Conservation (phyloP, 2,888 invertebrate genomes). For the Orchestes rusci region DNA sequence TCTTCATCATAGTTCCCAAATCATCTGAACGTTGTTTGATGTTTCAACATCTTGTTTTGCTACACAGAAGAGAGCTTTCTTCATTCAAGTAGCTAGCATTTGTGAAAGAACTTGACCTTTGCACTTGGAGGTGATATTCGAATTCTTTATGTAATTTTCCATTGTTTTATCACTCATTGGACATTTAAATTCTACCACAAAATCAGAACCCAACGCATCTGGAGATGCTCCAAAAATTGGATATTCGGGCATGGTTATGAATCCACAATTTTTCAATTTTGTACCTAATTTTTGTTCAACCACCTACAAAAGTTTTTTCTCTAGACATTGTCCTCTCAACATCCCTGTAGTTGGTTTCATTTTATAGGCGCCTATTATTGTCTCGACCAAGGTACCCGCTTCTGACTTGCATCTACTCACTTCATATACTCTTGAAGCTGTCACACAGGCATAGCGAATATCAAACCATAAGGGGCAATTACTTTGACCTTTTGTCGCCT, state of each 20-base stretch:
- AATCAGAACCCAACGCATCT: conserved; percentile 21
- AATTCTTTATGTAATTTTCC: conserved; percentile 6
- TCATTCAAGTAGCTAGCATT: conserved; percentile 21
- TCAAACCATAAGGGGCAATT: conserved; percentile 15
- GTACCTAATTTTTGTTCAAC: neutral
- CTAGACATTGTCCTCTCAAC: no score
- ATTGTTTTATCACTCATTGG: conserved; percentile 18
- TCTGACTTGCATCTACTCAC: conserved; percentile 22
- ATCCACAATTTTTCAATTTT: conserved; percentile 1
- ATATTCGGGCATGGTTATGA: conserved; percentile 16
- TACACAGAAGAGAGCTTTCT: conserved; percentile 21
- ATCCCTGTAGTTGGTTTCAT: neutral
- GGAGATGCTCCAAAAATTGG: conserved; percentile 21
- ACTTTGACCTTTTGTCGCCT: conserved; percentile 6
- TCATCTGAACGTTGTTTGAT: conserved; percentile 12
- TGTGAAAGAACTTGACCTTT: conserved; percentile 24
- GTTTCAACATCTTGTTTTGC: conserved; percentile 19
- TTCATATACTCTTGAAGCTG: conserved; percentile 21
- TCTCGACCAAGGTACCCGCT: conserved; percentile 25
- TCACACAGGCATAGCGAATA: conserved; percentile 18
- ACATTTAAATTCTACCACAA: conserved; percentile 31
- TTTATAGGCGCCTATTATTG: conserved; percentile 26
- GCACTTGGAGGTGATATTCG: conserved; percentile 18
- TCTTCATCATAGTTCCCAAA: no score
- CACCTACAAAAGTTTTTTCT: neutral